A percentile compares a stretch with the other conserved stretches of the same genome.
Conservation (phyloP, 2,797 vertebrate genomes). For the Caiman crocodilus region DNA sequence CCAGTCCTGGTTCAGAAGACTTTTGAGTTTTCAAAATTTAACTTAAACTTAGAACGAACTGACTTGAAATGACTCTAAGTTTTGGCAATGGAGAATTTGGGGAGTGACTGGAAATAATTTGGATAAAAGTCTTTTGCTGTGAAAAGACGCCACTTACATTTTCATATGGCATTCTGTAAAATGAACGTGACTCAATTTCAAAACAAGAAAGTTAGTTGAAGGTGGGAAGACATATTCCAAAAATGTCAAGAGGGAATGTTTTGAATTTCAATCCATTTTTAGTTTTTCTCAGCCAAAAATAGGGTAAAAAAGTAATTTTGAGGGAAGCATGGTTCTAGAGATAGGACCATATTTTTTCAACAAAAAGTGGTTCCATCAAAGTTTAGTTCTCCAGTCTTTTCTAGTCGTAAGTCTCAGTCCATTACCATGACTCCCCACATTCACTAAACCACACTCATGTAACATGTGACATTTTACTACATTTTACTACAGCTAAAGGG, state of each 20-base stretch:
- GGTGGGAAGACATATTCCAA: rapidly evolving
- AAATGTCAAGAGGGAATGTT: not conserved
- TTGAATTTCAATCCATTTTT: not conserved
- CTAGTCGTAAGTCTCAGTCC: not conserved
- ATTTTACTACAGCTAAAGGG: not conserved
- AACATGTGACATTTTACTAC: not conserved
- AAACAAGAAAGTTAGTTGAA: not conserved
- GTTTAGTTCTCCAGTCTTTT: not conserved
- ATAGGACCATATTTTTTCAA: not conserved
- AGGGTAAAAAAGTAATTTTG: too few species aligned
- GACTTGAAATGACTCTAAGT: too few species aligned
- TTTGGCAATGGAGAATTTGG: too few species aligned
- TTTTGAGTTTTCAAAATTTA: not conserved
- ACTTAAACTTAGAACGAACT: too few species aligned
- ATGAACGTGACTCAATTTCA: not conserved
- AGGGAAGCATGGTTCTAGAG: too few species aligned
- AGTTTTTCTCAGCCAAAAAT: not conserved
- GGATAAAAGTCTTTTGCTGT: not conserved
- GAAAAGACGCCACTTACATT: not conserved
- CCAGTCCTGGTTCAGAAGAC: slow-evolving; percentile 14
- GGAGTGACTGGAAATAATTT: slow-evolving; percentile 10
- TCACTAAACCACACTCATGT: not conserved
- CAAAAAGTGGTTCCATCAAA: not conserved
- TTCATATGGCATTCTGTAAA: not conserved
- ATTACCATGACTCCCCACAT: not conserved